A percentile compares a stretch with the other conserved stretches of the same genome.
Evolutionary conservation across 2,888 invertebrate genomes (phyloP).

Genomic region (Pharmacophagus antenor): DNA sequence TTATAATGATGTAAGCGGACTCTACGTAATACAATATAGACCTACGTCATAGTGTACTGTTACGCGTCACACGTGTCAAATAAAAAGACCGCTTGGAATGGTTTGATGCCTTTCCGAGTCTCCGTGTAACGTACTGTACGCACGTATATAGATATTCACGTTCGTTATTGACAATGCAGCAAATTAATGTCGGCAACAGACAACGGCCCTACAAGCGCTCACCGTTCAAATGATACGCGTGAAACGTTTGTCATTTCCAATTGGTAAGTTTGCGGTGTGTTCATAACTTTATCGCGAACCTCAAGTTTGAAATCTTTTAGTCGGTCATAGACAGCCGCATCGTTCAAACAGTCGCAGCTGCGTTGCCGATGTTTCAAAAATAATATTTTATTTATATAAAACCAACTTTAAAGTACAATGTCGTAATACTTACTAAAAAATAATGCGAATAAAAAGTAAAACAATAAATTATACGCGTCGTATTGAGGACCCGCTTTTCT

Average conservation of each 20-base stretch:
- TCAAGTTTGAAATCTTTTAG: too few relatives aligned
- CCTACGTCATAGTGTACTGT: conserved; percentile 15
- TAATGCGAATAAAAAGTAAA: too few relatives aligned
- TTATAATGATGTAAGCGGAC: conserved; percentile 5
- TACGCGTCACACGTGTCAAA: conserved; percentile 17
- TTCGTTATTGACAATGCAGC: neutral
- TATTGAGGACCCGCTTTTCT: too few relatives aligned
- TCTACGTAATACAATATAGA: conserved; percentile 19
- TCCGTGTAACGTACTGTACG: neutral
- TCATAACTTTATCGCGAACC: conserved; percentile 10
- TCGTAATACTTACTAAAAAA: too few relatives aligned
- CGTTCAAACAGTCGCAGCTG: too few relatives aligned
- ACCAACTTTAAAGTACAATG: too few relatives aligned
- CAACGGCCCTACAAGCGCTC: conserved; percentile 1
- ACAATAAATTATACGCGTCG: too few relatives aligned
- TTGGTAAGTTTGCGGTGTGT: conserved; percentile 5
- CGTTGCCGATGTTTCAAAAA: too few relatives aligned
- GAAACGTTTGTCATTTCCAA: conserved; percentile 5
- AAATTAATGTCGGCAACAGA: neutral
- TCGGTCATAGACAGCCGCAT: too few relatives aligned
- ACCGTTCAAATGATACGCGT: neutral
- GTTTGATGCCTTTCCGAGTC: neutral
- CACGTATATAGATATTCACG: conserved; percentile 1
- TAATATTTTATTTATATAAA: too few relatives aligned
- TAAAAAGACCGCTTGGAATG: conserved; percentile 5